Percentiles rank a stretch among this genome's conserved stretches.
These are phyloP conservation scores for Drosophila atripex DNA, from an alignment of 2,888 invertebrate species.

Conservation along the genomic window DNA sequence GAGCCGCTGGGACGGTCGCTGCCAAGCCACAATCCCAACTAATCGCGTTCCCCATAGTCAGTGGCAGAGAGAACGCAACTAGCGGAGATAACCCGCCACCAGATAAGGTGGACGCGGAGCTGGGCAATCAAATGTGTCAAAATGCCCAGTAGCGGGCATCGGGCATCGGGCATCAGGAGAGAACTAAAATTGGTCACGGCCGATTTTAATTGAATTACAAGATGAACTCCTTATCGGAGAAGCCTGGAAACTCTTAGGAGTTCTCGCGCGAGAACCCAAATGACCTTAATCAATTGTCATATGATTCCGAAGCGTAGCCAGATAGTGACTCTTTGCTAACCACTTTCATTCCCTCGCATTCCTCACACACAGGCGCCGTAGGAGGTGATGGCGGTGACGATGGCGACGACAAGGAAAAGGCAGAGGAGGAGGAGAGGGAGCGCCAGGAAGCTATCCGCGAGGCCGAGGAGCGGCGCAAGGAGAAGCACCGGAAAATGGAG, in stretches of 20 bases:
- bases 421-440: slow-evolving; percentile 99
- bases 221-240: slow-evolving; percentile 2
- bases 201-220: slow-evolving; percentile 47
- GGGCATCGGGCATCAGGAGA: slow-evolving; percentile 24
- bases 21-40: slow-evolving; percentile 49
- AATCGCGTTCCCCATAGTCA: slow-evolving; percentile 56
- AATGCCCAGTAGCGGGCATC: slow-evolving; percentile 45
- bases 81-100: slow-evolving; percentile 22
- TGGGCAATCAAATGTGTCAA: slow-evolving; percentile 64
- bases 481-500: slow-evolving; percentile 99
- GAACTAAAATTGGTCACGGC: slow-evolving; percentile 65
- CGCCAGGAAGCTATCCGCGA: slow-evolving; percentile 98
- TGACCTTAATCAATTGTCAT: neutral
- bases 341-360: slow-evolving; percentile 4
- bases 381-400: slow-evolving; percentile 96
- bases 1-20: slow-evolving; percentile 10
- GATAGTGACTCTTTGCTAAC: slow-evolving; percentile 6
- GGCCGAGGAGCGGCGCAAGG: slow-evolving; percentile 98
- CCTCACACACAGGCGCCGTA: slow-evolving; percentile 89
- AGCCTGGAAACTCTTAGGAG: neutral
- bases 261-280: neutral
- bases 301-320: neutral
- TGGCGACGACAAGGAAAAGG: slow-evolving; percentile 98
- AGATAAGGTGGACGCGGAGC: slow-evolving; percentile 19
- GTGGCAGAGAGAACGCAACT: slow-evolving; percentile 15